These are phyloP conservation scores for Myoxocephalus aenaeus DNA, from an alignment of 2,797 vertebrate genomes.

Conservation along the genomic window DNA sequence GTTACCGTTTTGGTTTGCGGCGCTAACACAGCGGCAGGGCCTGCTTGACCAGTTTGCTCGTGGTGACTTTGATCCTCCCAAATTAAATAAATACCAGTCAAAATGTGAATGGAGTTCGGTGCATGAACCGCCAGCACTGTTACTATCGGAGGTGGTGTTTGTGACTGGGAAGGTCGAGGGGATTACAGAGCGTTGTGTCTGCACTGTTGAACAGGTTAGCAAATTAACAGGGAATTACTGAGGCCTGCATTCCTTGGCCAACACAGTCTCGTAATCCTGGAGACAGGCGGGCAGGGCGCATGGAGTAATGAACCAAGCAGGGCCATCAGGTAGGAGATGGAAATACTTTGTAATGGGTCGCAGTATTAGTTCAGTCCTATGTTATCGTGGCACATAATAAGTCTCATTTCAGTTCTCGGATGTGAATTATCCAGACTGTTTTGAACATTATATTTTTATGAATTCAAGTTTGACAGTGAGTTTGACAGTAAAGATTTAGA, in stretches of 20 bases:
- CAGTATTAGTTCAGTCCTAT: neutral
- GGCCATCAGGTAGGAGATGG: constrained; percentile 28
- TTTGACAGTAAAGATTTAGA: neutral
- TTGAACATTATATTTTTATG: neutral
- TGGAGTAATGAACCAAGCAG: neutral
- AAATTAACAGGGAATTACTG: constrained; percentile 86
- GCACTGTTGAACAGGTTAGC: constrained; percentile 82
- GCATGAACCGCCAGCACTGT: constrained; percentile 45
- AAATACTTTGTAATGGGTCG: constrained; percentile 23
- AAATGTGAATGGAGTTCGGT: constrained; percentile 50
- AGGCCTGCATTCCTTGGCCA: constrained; percentile 77
- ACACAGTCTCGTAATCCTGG: constrained; percentile 72
- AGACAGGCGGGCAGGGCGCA: constrained; percentile 57
- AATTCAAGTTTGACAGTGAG: neutral
- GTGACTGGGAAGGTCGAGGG: constrained; percentile 63
- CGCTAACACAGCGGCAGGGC: neutral
- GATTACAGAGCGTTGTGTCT: constrained; percentile 79
- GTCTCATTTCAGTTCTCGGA: constrained; percentile 6
- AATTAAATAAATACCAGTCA: constrained; percentile 37
- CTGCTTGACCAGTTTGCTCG: constrained; percentile 32
- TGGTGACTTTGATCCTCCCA: constrained; percentile 22
- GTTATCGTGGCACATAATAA: constrained; percentile 6
- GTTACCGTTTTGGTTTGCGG: neutral
- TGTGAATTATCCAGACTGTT: neutral
- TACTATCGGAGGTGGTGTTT: constrained; percentile 55